A percentile compares a stretch with the other conserved stretches of the same genome.
Evolutionary conservation across 2,888 invertebrate species (phyloP).

Genomic region (Eupithecia insigniata): DNA sequence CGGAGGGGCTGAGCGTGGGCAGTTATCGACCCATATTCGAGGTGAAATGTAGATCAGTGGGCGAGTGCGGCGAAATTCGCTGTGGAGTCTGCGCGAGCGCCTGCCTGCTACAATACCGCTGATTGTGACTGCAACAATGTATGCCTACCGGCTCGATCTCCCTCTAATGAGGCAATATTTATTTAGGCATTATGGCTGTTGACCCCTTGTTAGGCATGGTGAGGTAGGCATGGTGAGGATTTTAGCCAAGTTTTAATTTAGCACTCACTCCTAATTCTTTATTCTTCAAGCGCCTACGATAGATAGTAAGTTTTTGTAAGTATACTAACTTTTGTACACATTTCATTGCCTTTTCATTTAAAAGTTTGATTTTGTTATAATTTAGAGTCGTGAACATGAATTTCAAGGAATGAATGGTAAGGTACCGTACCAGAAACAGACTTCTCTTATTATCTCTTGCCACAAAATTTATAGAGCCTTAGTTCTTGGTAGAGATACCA

Average conservation of each 20-base stretch:
- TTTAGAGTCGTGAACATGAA: background rate
- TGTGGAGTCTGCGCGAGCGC: constrained; percentile 64
- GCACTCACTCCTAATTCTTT: background rate
- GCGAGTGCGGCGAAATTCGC: constrained; percentile 83
- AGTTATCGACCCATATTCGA: constrained; percentile 84
- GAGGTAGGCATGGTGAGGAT: background rate
- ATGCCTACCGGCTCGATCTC: constrained; percentile 15
- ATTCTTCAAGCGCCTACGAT: background rate
- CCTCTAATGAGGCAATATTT: constrained; percentile 28
- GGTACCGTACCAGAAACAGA: background rate
- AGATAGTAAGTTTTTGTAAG: background rate
- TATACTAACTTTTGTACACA: background rate
- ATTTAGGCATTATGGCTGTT: constrained; percentile 8
- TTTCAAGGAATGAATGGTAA: constrained; percentile 3
- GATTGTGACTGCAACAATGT: constrained; percentile 32
- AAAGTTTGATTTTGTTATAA: background rate
- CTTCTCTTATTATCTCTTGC: constrained; percentile 4
- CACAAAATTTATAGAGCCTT: constrained; percentile 9
- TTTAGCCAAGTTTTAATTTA: background rate
- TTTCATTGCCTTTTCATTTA: background rate
- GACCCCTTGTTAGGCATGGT: background rate
- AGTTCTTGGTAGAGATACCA: constrained; percentile 19
- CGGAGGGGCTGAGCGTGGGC: constrained; percentile 83
- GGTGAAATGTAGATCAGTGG: constrained; percentile 85
- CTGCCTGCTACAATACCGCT: constrained; percentile 39